Evolutionary conservation across 1,140 invertebrate species (phyloP).

Genomic region (Sesamia nonagrioides): DNA sequence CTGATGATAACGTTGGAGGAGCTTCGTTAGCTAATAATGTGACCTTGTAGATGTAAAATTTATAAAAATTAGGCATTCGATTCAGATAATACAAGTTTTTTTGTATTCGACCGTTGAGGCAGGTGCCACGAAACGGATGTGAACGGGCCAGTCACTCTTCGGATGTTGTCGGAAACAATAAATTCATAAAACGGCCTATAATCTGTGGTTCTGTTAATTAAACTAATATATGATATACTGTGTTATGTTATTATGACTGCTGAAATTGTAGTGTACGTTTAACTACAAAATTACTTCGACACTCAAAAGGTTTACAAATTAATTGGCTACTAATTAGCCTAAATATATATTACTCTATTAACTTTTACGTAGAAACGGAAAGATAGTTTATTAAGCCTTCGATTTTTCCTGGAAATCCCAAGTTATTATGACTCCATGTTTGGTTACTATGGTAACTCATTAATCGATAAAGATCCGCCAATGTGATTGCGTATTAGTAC

Average conservation of each 20-base stretch:
- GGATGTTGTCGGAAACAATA: slow-evolving; percentile 53
- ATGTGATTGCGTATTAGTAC: too few relatives aligned
- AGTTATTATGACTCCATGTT: neutral
- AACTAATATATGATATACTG: slow-evolving; percentile 34
- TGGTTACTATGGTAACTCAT: neutral
- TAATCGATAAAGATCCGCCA: slow-evolving; percentile 26
- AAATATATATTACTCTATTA: neutral
- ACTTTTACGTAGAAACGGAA: neutral
- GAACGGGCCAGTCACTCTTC: slow-evolving; percentile 29
- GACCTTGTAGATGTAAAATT: neutral
- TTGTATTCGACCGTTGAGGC: slow-evolving; percentile 29
- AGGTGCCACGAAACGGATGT: slow-evolving; percentile 48
- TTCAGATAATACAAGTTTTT: slow-evolving; percentile 32
- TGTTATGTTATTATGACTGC: slow-evolving; percentile 29
- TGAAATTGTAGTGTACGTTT: neutral
- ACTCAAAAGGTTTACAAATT: neutral
- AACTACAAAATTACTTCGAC: neutral
- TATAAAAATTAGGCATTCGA: slow-evolving; percentile 11
- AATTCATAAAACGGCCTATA: slow-evolving; percentile 48
- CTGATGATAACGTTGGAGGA: too few relatives aligned
- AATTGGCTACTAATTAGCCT: neutral
- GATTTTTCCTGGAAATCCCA: slow-evolving; percentile 24
- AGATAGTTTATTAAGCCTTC: neutral
- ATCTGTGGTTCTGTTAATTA: slow-evolving; percentile 41
- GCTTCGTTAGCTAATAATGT: too few relatives aligned